phyloP scores from a whole-genome alignment of 2,888 invertebrate genomes.

The Phortica magna region DNA sequence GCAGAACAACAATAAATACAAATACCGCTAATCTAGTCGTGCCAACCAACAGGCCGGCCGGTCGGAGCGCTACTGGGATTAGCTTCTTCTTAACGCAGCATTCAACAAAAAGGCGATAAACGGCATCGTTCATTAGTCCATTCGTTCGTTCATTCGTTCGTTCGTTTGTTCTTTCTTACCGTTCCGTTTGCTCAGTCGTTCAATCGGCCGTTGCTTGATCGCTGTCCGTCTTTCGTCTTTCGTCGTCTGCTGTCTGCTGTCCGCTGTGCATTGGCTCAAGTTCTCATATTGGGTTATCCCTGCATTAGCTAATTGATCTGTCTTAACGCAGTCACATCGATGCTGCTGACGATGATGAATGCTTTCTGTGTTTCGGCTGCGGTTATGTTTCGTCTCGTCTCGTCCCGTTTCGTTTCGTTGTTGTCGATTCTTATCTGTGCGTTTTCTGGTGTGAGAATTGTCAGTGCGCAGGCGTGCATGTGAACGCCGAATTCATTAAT shows the following conservation, averaged over 20 bases:
- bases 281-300: slow-evolving; percentile 15
- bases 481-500: neutral
- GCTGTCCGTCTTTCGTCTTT: too few relatives aligned
- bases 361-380: neutral
- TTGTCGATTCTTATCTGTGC: neutral
- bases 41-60: neutral
- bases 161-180: slow-evolving; percentile 3
- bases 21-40: slow-evolving; percentile 8
- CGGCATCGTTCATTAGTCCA: neutral
- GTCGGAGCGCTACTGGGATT: neutral
- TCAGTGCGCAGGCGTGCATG: slow-evolving; percentile 7
- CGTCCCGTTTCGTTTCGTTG: neutral
- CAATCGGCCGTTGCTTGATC: too few relatives aligned
- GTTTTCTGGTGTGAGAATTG: neutral
- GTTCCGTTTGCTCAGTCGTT: neutral
- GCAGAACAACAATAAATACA: neutral
- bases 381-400: neutral
- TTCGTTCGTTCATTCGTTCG: neutral
- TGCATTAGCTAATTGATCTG: slow-evolving; percentile 24
- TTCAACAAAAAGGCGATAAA: slow-evolving; percentile 25
- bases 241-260: too few relatives aligned
- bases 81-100: slow-evolving; percentile 1
- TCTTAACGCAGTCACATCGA: neutral
- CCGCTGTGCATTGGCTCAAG: neutral
- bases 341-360: slow-evolving; percentile 21